A percentile compares a stretch with the other conserved stretches of the same genome.
Conservation (phyloP, 2,797 vertebrate genomes). For the Arnoldichthys spilopterus region DNA sequence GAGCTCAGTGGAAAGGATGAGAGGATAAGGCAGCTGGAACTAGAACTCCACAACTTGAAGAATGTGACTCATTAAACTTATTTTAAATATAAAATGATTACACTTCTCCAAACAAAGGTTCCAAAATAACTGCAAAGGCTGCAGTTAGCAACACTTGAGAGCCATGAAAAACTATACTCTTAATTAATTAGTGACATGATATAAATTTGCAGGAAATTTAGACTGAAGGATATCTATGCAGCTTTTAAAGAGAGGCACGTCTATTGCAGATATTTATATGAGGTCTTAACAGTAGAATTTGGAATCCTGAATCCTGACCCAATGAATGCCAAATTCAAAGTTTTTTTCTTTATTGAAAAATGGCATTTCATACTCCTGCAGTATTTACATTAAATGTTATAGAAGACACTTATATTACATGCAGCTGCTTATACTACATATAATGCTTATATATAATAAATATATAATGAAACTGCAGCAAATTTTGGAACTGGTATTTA, state of each 20-base stretch:
- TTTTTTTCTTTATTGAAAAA: not conserved
- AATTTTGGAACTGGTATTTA: not conserved
- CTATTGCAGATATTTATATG: conserved; percentile 6
- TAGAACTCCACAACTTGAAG: conserved; percentile 82
- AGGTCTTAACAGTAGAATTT: conserved; percentile 15
- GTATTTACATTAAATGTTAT: not conserved
- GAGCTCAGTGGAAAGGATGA: conserved; percentile 82
- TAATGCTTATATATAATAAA: too few species aligned
- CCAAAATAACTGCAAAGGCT: not conserved
- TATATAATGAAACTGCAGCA: not conserved
- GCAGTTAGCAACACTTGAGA: not conserved
- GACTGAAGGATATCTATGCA: not conserved
- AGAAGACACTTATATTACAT: not conserved
- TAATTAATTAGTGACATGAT: not conserved
- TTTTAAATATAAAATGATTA: not conserved
- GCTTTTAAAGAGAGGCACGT: not conserved
- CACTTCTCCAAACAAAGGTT: not conserved
- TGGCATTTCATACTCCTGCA: not conserved
- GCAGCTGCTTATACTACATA: too few species aligned
- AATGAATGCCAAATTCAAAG: not conserved
- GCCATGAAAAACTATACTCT: not conserved
- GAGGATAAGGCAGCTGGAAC: conserved; percentile 81
- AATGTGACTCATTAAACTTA: conserved; percentile 59
- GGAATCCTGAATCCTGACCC: not conserved
- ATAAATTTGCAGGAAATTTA: not conserved